phyloP scores from a whole-genome alignment of 1,140 invertebrate genomes.

The Drosophila pallidifrons region DNA sequence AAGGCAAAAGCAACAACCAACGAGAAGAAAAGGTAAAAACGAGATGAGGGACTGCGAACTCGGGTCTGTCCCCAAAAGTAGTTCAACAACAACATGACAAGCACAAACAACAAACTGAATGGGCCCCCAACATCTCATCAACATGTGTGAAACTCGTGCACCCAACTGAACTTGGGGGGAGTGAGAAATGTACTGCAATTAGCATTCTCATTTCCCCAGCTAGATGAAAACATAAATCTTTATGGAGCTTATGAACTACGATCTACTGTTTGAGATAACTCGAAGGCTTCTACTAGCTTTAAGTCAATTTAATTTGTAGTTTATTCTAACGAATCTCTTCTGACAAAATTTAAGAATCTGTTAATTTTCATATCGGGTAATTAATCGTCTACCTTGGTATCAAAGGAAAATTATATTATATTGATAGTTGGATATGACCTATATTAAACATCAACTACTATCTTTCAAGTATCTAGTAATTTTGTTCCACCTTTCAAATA shows the following conservation, averaged over 20 bases:
- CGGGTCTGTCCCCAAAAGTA: constrained; percentile 52
- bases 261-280: no score
- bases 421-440: no score
- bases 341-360: no score
- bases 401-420: no score
- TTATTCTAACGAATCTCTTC: no score
- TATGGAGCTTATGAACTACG: not conserved
- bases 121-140: constrained; percentile 10
- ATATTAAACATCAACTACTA: no score
- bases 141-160: constrained; percentile 17
- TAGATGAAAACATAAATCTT: not conserved
- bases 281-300: no score
- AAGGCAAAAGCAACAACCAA: constrained; percentile 8
- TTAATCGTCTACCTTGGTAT: no score
- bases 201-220: constrained; percentile 1
- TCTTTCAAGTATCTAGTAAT: no score
- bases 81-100: constrained; percentile 70
- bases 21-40: constrained; percentile 27
- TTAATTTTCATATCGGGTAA: no score
- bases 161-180: constrained; percentile 4
- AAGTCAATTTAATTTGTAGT: no score
- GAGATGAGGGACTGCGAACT: constrained; percentile 41
- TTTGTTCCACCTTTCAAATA: no score
- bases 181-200: constrained; percentile 22
- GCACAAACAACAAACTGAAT: constrained; percentile 42